Percentiles rank a stretch among this genome's conserved stretches.
Evolutionary conservation across 1,140 invertebrate genomes (phyloP).

Genomic region (Penaeus indicus): DNA sequence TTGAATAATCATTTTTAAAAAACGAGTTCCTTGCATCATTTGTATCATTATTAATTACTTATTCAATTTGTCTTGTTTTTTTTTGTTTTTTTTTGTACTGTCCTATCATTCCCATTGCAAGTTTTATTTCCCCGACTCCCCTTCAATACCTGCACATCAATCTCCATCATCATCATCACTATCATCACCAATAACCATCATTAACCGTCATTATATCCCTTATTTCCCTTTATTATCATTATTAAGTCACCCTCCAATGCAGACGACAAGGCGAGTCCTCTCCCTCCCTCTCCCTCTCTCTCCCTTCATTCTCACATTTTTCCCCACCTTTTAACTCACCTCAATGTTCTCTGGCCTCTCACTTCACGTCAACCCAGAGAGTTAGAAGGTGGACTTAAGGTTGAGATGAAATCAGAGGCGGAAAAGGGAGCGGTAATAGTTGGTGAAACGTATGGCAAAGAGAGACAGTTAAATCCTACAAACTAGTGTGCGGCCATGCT

Average conservation of each 20-base stretch:
- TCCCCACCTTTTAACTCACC: conserved; percentile 20
- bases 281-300: neutral
- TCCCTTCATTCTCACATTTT: neutral
- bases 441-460: conserved; percentile 64
- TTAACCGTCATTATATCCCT: no score
- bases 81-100: no score
- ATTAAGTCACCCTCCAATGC: conserved; percentile 18
- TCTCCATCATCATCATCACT: neutral
- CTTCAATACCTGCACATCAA: no score
- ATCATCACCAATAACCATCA: neutral
- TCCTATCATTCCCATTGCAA: no score
- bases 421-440: conserved; percentile 40
- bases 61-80: no score
- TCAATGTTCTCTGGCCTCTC: conserved; percentile 47
- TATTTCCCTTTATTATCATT: neutral
- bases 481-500: conserved; percentile 63
- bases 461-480: conserved; percentile 60
- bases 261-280: conserved; percentile 36
- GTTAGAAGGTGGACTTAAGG: conserved; percentile 41
- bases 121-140: no score
- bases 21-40: no score
- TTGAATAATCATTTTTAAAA: no score
- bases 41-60: no score
- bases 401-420: conserved; percentile 64
- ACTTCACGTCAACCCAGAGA: conserved; percentile 60